Percentiles rank a stretch among this genome's conserved stretches.
phyloP scores from a whole-genome alignment of 2,797 vertebrate genomes.

The Hemitrygon akajei region DNA sequence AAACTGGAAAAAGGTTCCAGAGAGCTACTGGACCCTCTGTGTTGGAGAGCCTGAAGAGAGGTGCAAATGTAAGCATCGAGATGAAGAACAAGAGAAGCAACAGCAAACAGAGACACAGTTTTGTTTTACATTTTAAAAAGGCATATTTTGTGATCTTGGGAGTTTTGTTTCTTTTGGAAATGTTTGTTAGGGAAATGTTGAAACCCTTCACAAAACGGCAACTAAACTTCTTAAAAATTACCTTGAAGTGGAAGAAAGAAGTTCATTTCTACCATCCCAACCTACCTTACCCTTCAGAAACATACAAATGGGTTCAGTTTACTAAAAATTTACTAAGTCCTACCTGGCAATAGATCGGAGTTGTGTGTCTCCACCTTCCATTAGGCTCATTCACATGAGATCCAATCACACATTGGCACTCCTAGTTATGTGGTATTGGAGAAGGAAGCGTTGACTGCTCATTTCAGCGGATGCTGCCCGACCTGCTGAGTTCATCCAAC shows the following conservation, averaged over 20 bases:
- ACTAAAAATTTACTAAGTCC: background rate
- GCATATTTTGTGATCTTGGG: too few relatives aligned
- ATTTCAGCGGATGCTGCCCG: too few relatives aligned
- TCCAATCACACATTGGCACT: background rate
- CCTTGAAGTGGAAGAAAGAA: background rate
- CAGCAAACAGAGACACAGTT: background rate
- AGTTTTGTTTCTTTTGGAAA: background rate
- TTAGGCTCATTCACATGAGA: background rate
- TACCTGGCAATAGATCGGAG: background rate
- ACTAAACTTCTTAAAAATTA: background rate
- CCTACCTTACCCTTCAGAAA: too few relatives aligned
- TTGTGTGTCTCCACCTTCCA: too few relatives aligned
- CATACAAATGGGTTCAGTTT: background rate
- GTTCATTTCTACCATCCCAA: background rate
- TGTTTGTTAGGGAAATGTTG: background rate
- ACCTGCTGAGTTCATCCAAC: too few relatives aligned
- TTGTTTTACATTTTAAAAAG: background rate
- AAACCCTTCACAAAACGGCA: background rate
- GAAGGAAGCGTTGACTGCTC: too few relatives aligned
- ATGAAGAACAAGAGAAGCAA: background rate
- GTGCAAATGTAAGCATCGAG: background rate
- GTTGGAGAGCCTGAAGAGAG: background rate
- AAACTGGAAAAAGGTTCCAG: background rate
- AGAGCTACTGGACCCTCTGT: background rate
- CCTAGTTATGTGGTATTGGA: too few relatives aligned